Evolutionary conservation across 1,140 invertebrate genomes (phyloP).

Genomic region (Scylla paramamosain): DNA sequence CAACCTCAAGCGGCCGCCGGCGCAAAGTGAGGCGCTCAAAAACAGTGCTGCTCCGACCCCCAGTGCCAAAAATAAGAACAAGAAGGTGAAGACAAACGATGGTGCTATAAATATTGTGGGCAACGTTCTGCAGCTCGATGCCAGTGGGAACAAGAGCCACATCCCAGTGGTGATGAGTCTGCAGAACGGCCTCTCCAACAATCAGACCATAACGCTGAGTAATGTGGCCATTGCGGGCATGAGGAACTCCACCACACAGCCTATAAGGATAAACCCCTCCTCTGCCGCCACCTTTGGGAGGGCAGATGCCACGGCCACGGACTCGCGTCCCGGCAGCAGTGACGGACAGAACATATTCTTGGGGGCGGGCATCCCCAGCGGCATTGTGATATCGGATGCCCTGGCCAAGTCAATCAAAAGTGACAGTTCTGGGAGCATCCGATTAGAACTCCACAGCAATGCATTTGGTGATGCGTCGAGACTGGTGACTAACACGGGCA

Average conservation of each 20-base stretch:
- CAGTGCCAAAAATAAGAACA: slow-evolving; percentile 77
- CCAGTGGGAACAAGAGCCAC: slow-evolving; percentile 77
- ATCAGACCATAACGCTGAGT: slow-evolving; percentile 74
- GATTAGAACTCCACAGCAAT: slow-evolving; percentile 73
- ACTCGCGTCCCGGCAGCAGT: slow-evolving; percentile 63
- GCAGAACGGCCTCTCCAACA: slow-evolving; percentile 76
- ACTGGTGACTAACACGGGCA: slow-evolving; percentile 71
- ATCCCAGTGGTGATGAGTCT: slow-evolving; percentile 77
- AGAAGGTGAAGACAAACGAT: slow-evolving; percentile 76
- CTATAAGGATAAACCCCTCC: slow-evolving; percentile 74
- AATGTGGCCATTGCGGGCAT: slow-evolving; percentile 76
- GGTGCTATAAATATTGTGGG: slow-evolving; percentile 76
- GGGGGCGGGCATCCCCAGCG: slow-evolving; percentile 71
- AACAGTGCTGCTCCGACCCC: slow-evolving; percentile 69
- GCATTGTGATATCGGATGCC: slow-evolving; percentile 74
- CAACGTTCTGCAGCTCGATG: slow-evolving; percentile 76
- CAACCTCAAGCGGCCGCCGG: slow-evolving; percentile 68
- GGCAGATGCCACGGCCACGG: slow-evolving; percentile 67
- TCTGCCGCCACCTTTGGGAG: slow-evolving; percentile 69
- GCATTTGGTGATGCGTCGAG: slow-evolving; percentile 68
- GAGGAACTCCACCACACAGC: slow-evolving; percentile 75
- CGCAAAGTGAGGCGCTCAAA: slow-evolving; percentile 68
- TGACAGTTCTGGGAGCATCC: slow-evolving; percentile 73
- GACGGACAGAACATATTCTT: slow-evolving; percentile 70
- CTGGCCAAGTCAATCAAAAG: slow-evolving; percentile 74